A percentile compares a stretch with the other conserved stretches of the same genome.
phyloP scores from a whole-genome alignment of 1,140 invertebrate species.

The Lysiphlebus fabarum region DNA sequence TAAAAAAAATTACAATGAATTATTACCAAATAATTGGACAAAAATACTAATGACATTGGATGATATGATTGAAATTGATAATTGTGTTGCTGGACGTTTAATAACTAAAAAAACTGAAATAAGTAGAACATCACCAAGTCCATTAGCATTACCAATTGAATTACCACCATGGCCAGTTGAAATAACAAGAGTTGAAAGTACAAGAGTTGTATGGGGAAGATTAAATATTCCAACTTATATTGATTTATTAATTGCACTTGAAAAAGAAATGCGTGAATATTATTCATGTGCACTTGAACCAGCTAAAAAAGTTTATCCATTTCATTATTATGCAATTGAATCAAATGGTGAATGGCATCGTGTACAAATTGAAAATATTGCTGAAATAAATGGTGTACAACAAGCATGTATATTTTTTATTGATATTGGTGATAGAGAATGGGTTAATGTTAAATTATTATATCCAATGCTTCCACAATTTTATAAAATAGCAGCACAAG shows the following conservation, averaged over 20 bases:
- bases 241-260: too few species aligned
- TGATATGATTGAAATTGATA: conserved; percentile 37
- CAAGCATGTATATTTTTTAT: conserved; percentile 60
- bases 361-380: conserved; percentile 57
- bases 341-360: conserved; percentile 61
- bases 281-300: not conserved
- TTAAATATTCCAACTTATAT: too few species aligned
- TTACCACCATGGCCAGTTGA: too few species aligned
- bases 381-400: conserved; percentile 34
- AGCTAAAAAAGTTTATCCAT: conserved; percentile 28
- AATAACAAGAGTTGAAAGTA: too few species aligned
- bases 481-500: conserved; percentile 60
- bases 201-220: too few species aligned
- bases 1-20: conserved; percentile 55
- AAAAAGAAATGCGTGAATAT: too few species aligned
- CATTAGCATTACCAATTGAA: too few species aligned
- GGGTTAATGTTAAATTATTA: conserved; percentile 50
- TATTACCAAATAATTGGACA: conserved; percentile 57
- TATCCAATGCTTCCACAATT: conserved; percentile 59
- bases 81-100: conserved; percentile 44
- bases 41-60: conserved; percentile 27
- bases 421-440: conserved; percentile 62
- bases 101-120: too few species aligned
- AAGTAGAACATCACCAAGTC: too few species aligned
- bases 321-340: conserved; percentile 60